A percentile compares a stretch with the other conserved stretches of the same genome.
Conservation (phyloP, 2,888 invertebrate species). For the Callosobruchus maculatus region DNA sequence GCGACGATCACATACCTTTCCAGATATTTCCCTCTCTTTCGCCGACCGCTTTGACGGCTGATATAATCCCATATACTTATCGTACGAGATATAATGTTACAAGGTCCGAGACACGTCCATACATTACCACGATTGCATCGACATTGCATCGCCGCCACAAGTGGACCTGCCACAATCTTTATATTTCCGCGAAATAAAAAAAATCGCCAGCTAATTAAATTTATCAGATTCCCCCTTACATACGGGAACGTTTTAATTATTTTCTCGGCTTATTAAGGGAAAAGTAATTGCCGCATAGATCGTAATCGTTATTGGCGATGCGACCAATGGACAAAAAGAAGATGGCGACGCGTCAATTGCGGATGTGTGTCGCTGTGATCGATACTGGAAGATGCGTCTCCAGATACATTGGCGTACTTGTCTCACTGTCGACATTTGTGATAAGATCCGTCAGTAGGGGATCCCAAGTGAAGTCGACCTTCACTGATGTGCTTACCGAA, state of each 20-base stretch:
- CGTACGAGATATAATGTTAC: background rate
- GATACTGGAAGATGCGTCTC: background rate
- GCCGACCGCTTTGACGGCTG: background rate
- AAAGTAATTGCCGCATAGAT: background rate
- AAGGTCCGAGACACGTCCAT: background rate
- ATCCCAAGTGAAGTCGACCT: no score
- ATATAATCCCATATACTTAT: background rate
- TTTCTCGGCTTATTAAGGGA: background rate
- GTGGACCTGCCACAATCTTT: background rate
- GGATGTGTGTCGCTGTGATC: background rate
- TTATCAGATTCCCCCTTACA: background rate
- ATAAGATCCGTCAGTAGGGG: no score
- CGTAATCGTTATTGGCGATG: background rate
- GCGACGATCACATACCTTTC: no score
- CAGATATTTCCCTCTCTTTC: background rate
- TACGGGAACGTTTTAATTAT: background rate
- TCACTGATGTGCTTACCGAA: no score
- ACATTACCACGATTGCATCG: background rate
- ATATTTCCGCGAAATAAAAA: background rate
- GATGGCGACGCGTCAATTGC: background rate
- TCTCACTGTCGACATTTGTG: no score
- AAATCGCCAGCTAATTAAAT: background rate
- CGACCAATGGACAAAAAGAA: background rate
- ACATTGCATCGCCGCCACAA: background rate
- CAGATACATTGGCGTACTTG: background rate